phyloP scores from a whole-genome alignment of 1,140 invertebrate species.

The Hermetia illucens region DNA sequence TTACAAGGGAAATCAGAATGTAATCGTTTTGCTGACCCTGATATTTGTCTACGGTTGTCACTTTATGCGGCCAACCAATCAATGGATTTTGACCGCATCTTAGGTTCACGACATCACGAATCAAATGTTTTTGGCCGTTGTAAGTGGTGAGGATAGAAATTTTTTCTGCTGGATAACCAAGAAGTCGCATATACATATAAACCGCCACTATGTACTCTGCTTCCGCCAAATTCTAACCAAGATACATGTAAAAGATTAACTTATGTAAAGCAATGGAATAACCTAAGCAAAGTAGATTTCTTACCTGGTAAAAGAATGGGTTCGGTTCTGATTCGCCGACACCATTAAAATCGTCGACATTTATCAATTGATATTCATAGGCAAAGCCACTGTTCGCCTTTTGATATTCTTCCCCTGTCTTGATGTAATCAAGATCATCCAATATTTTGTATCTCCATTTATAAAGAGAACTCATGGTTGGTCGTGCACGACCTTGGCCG shows the following conservation, averaged over 20 bases:
- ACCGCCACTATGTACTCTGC: constrained; percentile 96
- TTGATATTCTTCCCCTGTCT: constrained; percentile 67
- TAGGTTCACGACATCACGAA: constrained; percentile 89
- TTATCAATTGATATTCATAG: constrained; percentile 90
- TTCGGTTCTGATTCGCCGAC: constrained; percentile 95
- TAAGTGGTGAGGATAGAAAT: constrained; percentile 99
- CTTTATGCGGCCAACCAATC: constrained; percentile 91
- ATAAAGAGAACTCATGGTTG: constrained; percentile 81
- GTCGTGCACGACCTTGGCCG: constrained; percentile 80
- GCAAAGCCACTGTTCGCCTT: constrained; percentile 83
- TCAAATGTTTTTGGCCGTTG: constrained; percentile 97
- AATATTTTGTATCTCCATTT: constrained; percentile 96
- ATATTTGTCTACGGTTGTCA: constrained; percentile 96
- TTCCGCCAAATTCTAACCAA: constrained; percentile 82
- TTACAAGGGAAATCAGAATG: constrained; percentile 88
- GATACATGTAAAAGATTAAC: background rate
- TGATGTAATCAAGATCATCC: constrained; percentile 82
- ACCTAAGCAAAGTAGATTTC: constrained; percentile 2
- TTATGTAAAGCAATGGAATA: constrained; percentile 2
- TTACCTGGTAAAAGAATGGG: constrained; percentile 93
- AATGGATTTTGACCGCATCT: constrained; percentile 91
- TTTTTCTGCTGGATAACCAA: constrained; percentile 94
- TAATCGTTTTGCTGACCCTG: constrained; percentile 99
- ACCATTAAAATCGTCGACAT: constrained; percentile 95
- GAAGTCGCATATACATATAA: constrained; percentile 97